These are phyloP conservation scores for Acleris literana DNA, from an alignment of 2,888 invertebrate species.

Conservation along the genomic window DNA sequence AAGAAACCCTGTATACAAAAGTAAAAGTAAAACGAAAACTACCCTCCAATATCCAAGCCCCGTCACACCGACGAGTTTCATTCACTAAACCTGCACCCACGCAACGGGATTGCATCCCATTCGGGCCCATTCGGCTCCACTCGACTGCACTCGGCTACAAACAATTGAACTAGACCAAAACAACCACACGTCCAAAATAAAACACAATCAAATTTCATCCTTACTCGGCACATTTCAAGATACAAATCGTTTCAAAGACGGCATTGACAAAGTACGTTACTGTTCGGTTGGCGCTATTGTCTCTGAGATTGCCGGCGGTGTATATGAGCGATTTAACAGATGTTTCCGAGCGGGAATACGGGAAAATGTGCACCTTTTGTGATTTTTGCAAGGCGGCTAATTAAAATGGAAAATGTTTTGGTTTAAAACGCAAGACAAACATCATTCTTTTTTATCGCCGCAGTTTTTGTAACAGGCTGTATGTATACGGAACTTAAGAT, in stretches of 20 bases:
- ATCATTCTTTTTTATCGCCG: too few relatives aligned
- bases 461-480: too few relatives aligned
- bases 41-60: not conserved
- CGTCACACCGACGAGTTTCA: constrained; percentile 1
- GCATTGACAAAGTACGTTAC: not conserved
- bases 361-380: not conserved
- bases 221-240: not conserved
- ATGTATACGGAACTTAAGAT: too few relatives aligned
- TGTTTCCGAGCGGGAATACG: constrained; percentile 1
- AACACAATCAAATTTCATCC: not conserved
- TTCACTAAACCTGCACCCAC: constrained; percentile 18
- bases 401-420: not conserved
- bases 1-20: too few relatives aligned
- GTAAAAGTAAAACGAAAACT: not conserved
- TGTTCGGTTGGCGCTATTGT: not conserved
- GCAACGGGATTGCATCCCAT: constrained; percentile 25
- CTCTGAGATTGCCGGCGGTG: constrained; percentile 2
- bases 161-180: constrained; percentile 1
- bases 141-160: constrained; percentile 10
- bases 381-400: not conserved
- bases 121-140: constrained; percentile 12
- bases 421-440: too few relatives aligned
- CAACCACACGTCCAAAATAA: not conserved
- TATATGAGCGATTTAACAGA: not conserved
- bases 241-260: not conserved